Percentiles rank a stretch among this genome's conserved stretches.
Evolutionary conservation across 2,888 invertebrate species (phyloP).

Genomic region (Tolmerus cingulatus): DNA sequence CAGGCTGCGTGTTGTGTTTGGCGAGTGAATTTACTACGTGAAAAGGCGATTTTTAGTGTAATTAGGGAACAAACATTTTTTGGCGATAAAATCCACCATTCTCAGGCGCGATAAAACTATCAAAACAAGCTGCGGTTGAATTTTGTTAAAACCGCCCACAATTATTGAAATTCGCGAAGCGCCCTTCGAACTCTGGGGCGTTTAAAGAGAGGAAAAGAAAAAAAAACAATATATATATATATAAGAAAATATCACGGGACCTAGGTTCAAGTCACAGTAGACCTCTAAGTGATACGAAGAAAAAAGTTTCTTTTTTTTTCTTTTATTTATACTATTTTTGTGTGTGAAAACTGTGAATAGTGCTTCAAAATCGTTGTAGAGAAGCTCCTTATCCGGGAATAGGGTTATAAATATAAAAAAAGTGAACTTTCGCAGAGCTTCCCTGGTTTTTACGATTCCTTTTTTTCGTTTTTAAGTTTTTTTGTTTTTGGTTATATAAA

Average conservation of each 20-base stretch:
- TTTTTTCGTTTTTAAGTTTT: no score
- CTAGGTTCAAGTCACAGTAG: not conserved
- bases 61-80: conserved; percentile 19
- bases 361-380: not conserved
- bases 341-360: not conserved
- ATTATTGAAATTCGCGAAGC: not conserved
- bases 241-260: conserved; percentile 7
- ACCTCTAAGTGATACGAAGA: not conserved
- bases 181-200: not conserved
- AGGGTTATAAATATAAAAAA: not conserved
- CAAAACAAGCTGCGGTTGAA: conserved; percentile 1
- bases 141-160: not conserved
- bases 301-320: not conserved
- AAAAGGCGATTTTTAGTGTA: conserved; percentile 24
- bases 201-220: not conserved
- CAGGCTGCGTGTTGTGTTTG: conserved; percentile 49
- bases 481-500: not conserved
- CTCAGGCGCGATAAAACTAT: not conserved
- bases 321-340: no score
- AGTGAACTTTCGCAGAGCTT: not conserved
- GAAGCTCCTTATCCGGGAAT: not conserved
- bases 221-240: no score
- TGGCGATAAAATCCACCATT: not conserved
- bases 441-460: not conserved
- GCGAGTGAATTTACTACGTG: conserved; percentile 37